Base-by-base conservation (phyloP, 1,140 invertebrate genomes). In the Orussus abietinus region DNA sequence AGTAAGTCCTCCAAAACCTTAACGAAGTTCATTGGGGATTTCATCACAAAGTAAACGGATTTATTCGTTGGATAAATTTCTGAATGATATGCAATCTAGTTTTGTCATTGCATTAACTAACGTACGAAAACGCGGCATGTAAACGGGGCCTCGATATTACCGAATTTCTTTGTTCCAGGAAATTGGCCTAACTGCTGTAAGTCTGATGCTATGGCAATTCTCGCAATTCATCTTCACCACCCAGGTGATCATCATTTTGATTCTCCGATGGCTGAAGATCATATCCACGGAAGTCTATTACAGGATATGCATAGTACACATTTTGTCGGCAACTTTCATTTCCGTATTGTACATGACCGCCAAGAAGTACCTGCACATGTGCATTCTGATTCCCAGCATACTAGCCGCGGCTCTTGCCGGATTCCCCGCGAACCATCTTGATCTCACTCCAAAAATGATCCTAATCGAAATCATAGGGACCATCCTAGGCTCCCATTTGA, bases 171-270 rank as follows among this genome's bases (percentile, higher is more conserved):
- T 30, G 34, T 46, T 32, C 61, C 65, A 19, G 58, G 15, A 53
- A 66, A 14, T 42, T 61, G 9, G 36, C 60, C 5, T 45, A 45
- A 3, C 72, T 73, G 12, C 41, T 63, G n/a, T 72, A 3, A 80
- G 79, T 42, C 59, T 85, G 1, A 57, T 80, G 3, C 77, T 77
- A 50, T 85, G 84, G 81, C 84, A 89, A 64, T 89, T 90, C 75
- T 80, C 85, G 1, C 87, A 89, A 55, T 90, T 89, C 62, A 79
- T 87, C 29, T 76, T 89, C 36, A 62, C 83, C 1, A 86, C 84
- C 0, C 86, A 90, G 61, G 72, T 80, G 2, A 57, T 79, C 12
- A 78, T 83, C 2, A 64, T 85, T 17, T 68, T 81, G 17, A 74
- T 81, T 18, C 75, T 84, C 26, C 84, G 83, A 51, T 77, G 82